Evolutionary conservation across 2,797 vertebrate genomes (phyloP).

Genomic region (Dryobates pubescens): DNA sequence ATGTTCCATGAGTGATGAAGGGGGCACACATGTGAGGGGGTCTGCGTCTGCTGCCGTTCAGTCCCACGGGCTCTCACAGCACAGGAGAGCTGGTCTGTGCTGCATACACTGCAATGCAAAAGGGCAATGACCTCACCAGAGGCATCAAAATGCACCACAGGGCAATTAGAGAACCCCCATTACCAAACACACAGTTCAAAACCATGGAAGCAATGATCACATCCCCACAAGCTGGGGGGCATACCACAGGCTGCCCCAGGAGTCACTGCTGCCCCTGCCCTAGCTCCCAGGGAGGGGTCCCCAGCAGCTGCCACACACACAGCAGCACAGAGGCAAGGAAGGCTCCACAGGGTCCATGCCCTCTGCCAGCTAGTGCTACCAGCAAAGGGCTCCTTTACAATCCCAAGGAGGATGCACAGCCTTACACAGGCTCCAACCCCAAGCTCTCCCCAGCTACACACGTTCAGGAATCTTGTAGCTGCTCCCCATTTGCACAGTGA

Average conservation of each 20-base stretch:
- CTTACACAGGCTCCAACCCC: fast-evolving
- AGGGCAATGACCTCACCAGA: not conserved
- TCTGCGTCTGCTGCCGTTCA: not conserved
- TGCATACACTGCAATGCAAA: not conserved
- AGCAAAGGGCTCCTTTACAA: not conserved
- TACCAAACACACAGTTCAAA: not conserved
- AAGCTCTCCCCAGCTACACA: fast-evolving
- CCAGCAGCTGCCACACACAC: not conserved
- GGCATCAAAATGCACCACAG: not conserved
- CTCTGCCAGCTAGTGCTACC: not conserved
- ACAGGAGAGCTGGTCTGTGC: not conserved
- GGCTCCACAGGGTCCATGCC: fast-evolving
- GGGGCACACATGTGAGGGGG: fast-evolving
- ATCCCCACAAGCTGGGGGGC: fast-evolving
- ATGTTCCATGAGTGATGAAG: not conserved
- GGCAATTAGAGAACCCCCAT: not conserved
- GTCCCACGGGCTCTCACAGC: not conserved
- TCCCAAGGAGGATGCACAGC: not conserved
- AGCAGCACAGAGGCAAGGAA: fast-evolving
- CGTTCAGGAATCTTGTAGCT: not conserved
- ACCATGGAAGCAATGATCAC: fast-evolving
- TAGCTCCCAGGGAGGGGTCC: fast-evolving
- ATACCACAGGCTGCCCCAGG: fast-evolving
- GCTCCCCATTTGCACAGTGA: not conserved
- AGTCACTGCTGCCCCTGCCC: not conserved